Percentiles rank a stretch among this genome's conserved stretches.
These are phyloP conservation scores for Camponotus floridanus DNA, from an alignment of 1,140 invertebrate genomes.

Conservation along the genomic window DNA sequence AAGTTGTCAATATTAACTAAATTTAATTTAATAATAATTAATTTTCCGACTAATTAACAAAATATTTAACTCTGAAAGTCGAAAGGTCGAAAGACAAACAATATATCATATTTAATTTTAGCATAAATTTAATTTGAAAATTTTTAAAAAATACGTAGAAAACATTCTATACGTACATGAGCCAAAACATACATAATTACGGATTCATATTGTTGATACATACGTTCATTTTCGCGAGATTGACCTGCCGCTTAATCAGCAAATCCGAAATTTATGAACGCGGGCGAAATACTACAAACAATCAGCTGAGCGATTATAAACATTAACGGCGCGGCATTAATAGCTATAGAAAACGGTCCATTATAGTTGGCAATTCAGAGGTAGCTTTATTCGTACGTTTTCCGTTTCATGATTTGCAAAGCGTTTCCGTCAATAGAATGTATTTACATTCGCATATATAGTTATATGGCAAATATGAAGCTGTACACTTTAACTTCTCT, in stretches of 20 bases:
- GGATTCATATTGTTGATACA: not conserved
- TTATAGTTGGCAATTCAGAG: not conserved
- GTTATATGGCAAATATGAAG: constrained; percentile 51
- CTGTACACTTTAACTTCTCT: constrained; percentile 10
- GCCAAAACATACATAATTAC: constrained; percentile 18
- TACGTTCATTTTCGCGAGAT: constrained; percentile 26
- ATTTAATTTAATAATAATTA: not conserved
- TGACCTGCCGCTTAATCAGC: constrained; percentile 48
- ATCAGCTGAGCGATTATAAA: constrained; percentile 28
- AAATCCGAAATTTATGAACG: constrained; percentile 56
- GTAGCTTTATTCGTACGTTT: constrained; percentile 19
- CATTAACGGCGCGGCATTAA: constrained; percentile 36
- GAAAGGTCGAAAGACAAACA: not conserved
- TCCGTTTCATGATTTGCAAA: not conserved
- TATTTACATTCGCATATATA: constrained; percentile 22
- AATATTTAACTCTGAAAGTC: not conserved
- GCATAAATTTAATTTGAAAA: not conserved
- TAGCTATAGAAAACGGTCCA: not conserved
- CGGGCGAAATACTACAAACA: constrained; percentile 49
- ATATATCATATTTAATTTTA: not conserved
- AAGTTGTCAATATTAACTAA: not conserved
- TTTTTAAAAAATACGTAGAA: not conserved
- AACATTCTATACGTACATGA: not conserved
- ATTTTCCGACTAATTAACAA: not conserved
- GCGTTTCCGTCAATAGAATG: constrained; percentile 46